Base-by-base conservation (phyloP, 2,888 invertebrate genomes). In the Ectropis crepuscularia region DNA sequence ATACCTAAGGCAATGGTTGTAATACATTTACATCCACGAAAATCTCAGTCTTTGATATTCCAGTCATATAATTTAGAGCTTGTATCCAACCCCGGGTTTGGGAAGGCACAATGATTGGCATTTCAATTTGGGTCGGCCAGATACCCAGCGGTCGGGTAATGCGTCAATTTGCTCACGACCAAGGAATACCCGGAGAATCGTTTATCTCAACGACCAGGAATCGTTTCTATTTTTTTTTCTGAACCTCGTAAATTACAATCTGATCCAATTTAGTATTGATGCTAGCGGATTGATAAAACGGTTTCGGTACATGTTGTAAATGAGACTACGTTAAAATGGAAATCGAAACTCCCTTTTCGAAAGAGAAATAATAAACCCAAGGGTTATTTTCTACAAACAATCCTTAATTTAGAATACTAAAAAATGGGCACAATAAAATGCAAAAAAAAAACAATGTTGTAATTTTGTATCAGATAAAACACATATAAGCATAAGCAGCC, bases 61-160 rank as follows among this genome's bases (percentile, higher is more conserved):
- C 11, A 28, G 12, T 39, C 46, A 54, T 57, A 61, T 54, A 62
- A 59, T 65, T 63, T 57, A 65, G 58, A 61, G 53, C 60, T 60
- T 63, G 51, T 49, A 67, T 61, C 60, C 60, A 51, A 54, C 36
- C 53, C 63, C 2, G 60, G 62, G 63, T 65, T 67, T 57, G 55
- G 64, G 58, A 69, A 63, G 73, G 67, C 72, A 76, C 79, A 81
- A 77, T 86, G 84, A 87, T 85, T 87, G 87, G 82, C 86, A 79
- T 85, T 88, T 84, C 83, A 83, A 86, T 88, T 87, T 83, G 72
- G 75, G 71, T 68, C 68, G 75, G 77, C 74, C 77, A 76, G 77
- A 75, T 83, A 83, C 77, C 74, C 70, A 63, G 65, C 66, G 72
- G 73, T 63, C 64, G 61, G 72, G 75, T 77, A 80, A 80, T 79